A percentile compares a stretch with the other conserved stretches of the same genome.
These are phyloP conservation scores for Polypterus senegalus DNA, from an alignment of 2,113 vertebrate genomes.

Conservation along the genomic window DNA sequence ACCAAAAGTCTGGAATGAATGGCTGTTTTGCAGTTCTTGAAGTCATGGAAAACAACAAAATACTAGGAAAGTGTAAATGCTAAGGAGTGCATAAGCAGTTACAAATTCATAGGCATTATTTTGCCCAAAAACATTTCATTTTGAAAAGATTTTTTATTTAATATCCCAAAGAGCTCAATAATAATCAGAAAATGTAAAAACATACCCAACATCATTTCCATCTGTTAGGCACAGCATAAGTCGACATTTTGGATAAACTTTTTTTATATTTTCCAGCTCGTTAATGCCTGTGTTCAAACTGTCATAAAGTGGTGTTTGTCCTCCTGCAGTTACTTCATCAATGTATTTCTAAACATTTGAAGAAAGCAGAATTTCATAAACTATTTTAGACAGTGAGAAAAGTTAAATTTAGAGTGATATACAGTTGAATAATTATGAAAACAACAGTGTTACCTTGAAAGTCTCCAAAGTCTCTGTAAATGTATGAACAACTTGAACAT, in stretches of 20 bases:
- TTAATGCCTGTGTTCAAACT: constrained; percentile 21
- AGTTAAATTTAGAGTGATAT: not conserved
- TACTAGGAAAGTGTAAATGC: too few species aligned
- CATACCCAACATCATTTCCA: constrained; percentile 32
- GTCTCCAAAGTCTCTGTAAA: constrained; percentile 43
- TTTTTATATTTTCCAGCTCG: constrained; percentile 27
- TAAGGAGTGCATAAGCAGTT: too few species aligned
- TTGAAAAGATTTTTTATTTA: too few species aligned
- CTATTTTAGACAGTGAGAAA: not conserved
- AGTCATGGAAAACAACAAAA: too few species aligned
- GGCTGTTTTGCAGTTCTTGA: too few species aligned
- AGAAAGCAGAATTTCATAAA: not conserved
- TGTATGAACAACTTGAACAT: constrained; percentile 29
- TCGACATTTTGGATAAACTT: constrained; percentile 30
- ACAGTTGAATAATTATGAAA: not conserved
- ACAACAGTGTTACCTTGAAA: constrained; percentile 37
- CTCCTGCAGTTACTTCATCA: constrained; percentile 14
- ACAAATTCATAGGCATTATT: too few species aligned
- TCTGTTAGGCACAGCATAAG: constrained; percentile 39
- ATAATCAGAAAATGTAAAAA: constrained; percentile 4
- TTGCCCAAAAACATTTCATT: too few species aligned
- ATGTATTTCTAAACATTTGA: constrained; percentile 21
- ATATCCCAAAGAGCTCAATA: too few species aligned
- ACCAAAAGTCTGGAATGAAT: too few species aligned
- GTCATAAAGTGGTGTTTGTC: constrained; percentile 30